These are phyloP conservation scores for Microctonus aethiopoides DNA, from an alignment of 2,888 invertebrate genomes.

Conservation along the genomic window DNA sequence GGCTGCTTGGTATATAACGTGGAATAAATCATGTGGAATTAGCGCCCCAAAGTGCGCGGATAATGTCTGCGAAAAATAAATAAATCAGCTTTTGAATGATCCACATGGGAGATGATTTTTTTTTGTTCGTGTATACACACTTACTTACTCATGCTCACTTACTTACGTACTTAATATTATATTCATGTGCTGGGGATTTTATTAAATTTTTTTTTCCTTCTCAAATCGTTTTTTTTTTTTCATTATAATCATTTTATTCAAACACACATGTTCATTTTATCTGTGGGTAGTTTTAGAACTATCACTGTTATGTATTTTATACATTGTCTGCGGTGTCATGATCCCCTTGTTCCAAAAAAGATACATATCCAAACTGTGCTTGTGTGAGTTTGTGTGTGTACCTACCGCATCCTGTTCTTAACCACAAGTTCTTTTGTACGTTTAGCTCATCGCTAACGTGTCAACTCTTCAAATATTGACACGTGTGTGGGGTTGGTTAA, in stretches of 20 bases:
- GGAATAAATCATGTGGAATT: slow-evolving; percentile 35
- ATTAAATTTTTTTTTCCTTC: not conserved
- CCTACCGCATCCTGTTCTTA: slow-evolving; percentile 22
- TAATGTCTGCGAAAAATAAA: slow-evolving; percentile 24
- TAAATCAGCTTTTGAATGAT: slow-evolving; percentile 32
- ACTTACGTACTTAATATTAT: slow-evolving; percentile 20
- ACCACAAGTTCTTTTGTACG: slow-evolving; percentile 19
- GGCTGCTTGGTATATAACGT: not conserved
- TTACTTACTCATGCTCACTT: too few species aligned
- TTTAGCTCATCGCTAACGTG: slow-evolving; percentile 20
- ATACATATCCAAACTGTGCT: not conserved
- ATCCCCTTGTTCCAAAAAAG: slow-evolving; percentile 16
- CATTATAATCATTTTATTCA: not conserved
- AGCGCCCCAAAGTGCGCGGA: slow-evolving; percentile 25
- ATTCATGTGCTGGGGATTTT: slow-evolving; percentile 16
- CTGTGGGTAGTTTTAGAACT: slow-evolving; percentile 12
- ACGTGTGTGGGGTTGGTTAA: slow-evolving; percentile 9
- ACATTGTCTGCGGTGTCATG: slow-evolving; percentile 1
- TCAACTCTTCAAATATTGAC: slow-evolving; percentile 36
- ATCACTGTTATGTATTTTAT: not conserved
- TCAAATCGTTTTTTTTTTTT: not conserved
- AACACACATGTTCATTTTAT: slow-evolving; percentile 21
- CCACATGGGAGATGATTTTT: not conserved
- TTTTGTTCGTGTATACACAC: not conserved
- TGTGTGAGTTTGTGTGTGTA: not conserved